A percentile compares a stretch with the other conserved stretches of the same genome.
These are phyloP conservation scores for Callaeas wilsoni DNA, from an alignment of 2,113 vertebrate genomes.

Conservation along the genomic window DNA sequence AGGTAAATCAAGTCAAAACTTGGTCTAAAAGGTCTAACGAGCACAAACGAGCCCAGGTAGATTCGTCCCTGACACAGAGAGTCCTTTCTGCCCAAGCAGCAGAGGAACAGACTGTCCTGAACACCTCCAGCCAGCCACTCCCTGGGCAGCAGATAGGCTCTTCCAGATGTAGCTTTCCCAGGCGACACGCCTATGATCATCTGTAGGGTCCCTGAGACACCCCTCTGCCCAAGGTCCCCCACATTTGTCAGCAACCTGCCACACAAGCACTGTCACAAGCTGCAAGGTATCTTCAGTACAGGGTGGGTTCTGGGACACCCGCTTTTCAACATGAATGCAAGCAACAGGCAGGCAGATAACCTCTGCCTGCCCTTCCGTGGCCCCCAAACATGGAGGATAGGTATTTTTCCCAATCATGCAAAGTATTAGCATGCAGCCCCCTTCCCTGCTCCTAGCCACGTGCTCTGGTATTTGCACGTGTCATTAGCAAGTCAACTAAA, in stretches of 20 bases:
- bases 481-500: not conserved
- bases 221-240: not conserved
- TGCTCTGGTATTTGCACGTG: not conserved
- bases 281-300: not conserved
- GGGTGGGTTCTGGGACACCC: not conserved
- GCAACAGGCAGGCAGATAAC: not conserved
- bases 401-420: not conserved
- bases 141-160: not conserved
- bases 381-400: not conserved
- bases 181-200: not conserved
- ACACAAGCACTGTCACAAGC: not conserved
- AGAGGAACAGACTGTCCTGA: not conserved
- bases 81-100: not conserved
- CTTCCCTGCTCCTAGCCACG: not conserved
- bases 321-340: not conserved
- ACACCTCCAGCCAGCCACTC: not conserved
- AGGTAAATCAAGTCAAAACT: constrained; percentile 20
- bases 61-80: not conserved
- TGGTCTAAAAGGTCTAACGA: not conserved
- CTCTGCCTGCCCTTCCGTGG: not conserved
- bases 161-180: not conserved
- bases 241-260: not conserved
- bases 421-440: not conserved
- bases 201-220: not conserved
- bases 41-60: not conserved